Conservation (phyloP, 2,888 invertebrate species). For the Acleris emargana region DNA sequence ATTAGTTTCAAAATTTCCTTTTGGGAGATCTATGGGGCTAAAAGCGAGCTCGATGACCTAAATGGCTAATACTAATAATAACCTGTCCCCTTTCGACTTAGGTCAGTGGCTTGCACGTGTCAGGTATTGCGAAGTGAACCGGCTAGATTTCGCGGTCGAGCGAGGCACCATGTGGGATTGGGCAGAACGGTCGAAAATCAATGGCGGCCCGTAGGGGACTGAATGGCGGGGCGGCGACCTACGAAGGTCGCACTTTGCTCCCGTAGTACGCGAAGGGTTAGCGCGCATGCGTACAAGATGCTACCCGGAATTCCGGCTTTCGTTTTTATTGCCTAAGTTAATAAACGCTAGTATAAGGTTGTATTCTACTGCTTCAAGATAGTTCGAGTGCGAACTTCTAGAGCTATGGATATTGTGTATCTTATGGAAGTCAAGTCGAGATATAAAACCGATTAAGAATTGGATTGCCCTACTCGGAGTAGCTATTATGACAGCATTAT, state of each 20-base stretch:
- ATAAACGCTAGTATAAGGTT: no score
- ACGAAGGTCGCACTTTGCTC: constrained; percentile 69
- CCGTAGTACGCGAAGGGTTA: constrained; percentile 71
- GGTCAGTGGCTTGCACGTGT: constrained; percentile 38
- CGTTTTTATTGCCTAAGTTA: constrained; percentile 7
- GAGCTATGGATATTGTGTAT: no score
- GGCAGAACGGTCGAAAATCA: constrained; percentile 66
- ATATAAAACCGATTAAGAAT: no score
- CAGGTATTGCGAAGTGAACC: constrained; percentile 57
- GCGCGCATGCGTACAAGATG: constrained; percentile 64
- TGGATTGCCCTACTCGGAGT: no score
- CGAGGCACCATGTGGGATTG: constrained; percentile 58
- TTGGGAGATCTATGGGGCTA: constrained; percentile 2
- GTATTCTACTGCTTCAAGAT: no score
- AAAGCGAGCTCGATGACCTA: constrained; percentile 24
- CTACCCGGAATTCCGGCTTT: constrained; percentile 25
- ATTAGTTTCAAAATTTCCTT: neutral
- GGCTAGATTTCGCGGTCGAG: constrained; percentile 60
- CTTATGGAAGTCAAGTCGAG: no score
- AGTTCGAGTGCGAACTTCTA: no score
- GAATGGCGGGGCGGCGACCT: constrained; percentile 78
- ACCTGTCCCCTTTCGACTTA: constrained; percentile 7
- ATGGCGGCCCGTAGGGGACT: constrained; percentile 64
- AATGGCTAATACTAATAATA: constrained; percentile 12
- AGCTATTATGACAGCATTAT: no score